Evolutionary conservation across 2,888 invertebrate species (phyloP), one percentile per base, ranked within the genome.

Genomic region (Amphipyra berbera): DNA sequence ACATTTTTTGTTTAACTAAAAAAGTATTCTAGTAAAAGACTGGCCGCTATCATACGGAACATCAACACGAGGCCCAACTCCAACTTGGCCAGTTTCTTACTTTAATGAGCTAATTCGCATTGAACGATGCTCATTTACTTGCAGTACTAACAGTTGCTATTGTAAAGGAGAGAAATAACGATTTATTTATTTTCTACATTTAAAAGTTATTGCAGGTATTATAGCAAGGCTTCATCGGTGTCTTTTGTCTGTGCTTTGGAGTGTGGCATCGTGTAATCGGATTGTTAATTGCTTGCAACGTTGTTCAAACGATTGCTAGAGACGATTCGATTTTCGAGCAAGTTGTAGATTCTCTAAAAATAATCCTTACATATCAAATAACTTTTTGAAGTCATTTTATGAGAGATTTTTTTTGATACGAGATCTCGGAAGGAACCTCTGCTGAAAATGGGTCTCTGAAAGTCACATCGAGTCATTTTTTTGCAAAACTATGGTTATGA

Each of bases 71-170:
- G 27, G 0, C 9, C 5, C 13, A 45, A 33, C 9, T 56, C 3
- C 0, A 33, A 37, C 69, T 69, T 53, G 12, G 0, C 9, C 21
- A 10, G 21, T 55, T 62, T 42, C 61, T 48, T 21, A 42, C 55
- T 61, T 68, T 50, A 61, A 77, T 65, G 61, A 69, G 55, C 2
- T 69, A 64, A 61, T 59, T 59, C 40, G 33, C 52, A 58, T 44
- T 60, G 66, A 59, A 64, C 48, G 42, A 52, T 38, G 35, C 14
- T 52, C 57, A 55, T 55, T 63, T 55, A 54, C 44, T 58, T 63
- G 37, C 53, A 58, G 48, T 37, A 53, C 44, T 49, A 53, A 46
- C 14, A 10, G 46, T 49, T 49, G 56, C 33, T n/a, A 33, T 68
- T 55, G 49, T 50, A 15, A 30, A 55, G 41, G 21, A 44, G 46